Percentiles rank a stretch among this genome's conserved stretches.
phyloP scores from a whole-genome alignment of 1,140 invertebrate genomes.

The Brachionus manjavacas region DNA sequence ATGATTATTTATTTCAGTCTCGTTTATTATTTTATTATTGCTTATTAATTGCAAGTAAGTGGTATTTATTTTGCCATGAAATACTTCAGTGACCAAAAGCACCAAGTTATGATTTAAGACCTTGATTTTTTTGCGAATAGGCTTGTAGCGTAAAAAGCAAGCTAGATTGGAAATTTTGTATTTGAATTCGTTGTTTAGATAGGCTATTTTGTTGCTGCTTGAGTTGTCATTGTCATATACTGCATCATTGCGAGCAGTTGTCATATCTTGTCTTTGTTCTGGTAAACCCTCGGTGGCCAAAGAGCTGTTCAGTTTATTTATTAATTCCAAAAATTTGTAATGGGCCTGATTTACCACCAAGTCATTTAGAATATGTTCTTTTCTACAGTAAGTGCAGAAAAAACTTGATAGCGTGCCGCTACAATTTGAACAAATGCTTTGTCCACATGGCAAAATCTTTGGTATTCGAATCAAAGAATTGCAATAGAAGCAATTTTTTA shows the following conservation, averaged over 20 bases:
- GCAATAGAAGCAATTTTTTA: not conserved
- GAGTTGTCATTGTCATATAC: not conserved
- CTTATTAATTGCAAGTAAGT: not conserved
- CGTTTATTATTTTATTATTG: not conserved
- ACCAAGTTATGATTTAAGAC: not conserved
- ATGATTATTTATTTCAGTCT: not conserved
- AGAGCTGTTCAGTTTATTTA: not conserved
- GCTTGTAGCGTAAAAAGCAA: not conserved
- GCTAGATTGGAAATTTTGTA: not conserved
- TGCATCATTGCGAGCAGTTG: not conserved
- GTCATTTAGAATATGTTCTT: not conserved
- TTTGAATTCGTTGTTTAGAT: constrained; percentile 18
- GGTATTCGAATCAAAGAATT: not conserved
- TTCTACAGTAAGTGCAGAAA: not conserved
- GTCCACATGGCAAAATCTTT: not conserved
- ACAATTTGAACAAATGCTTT: constrained; percentile 10
- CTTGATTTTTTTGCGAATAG: not conserved
- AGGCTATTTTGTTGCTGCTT: not conserved
- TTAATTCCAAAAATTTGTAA: not conserved
- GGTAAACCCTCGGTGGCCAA: not conserved
- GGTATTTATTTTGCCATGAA: not conserved
- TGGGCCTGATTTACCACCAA: not conserved
- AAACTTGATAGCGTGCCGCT: not conserved
- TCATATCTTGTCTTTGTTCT: not conserved
- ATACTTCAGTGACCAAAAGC: not conserved